Evolutionary conservation across 2,888 invertebrate species (phyloP).

Genomic region (Diplolepis rosae): DNA sequence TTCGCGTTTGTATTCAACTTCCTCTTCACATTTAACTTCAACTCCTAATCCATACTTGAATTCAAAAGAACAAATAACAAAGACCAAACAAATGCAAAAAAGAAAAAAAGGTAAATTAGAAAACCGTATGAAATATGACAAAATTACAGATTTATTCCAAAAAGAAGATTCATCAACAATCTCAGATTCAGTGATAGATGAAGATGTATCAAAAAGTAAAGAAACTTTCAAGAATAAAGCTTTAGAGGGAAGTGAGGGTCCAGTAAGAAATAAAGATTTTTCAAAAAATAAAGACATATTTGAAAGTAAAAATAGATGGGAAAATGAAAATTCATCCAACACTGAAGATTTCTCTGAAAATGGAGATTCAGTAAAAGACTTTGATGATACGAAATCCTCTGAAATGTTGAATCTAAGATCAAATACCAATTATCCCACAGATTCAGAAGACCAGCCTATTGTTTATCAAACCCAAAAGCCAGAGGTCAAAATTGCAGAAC

Average conservation of each 20-base stretch:
- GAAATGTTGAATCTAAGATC: background rate
- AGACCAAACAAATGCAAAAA: background rate
- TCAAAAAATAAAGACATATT: background rate
- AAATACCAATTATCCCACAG: background rate
- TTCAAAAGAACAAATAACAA: background rate
- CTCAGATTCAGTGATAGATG: constrained; percentile 30
- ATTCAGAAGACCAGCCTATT: background rate
- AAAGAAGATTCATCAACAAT: no score
- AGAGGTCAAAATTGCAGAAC: background rate
- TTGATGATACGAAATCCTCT: background rate
- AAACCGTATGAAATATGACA: background rate
- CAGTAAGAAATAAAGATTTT: background rate
- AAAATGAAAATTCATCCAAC: background rate
- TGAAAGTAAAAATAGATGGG: background rate
- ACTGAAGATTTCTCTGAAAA: background rate
- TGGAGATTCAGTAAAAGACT: background rate
- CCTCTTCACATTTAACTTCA: no score
- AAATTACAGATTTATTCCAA: no score
- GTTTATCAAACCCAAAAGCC: background rate
- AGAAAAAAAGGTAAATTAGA: background rate
- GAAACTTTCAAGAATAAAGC: no score
- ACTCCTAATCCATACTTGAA: background rate
- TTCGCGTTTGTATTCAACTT: background rate
- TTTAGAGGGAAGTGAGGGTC: background rate
- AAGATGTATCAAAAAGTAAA: constrained; percentile 10